A percentile compares a stretch with the other conserved stretches of the same genome.
Evolutionary conservation across 2,113 vertebrate species (phyloP).

Genomic region (Pseudonaja textilis): DNA sequence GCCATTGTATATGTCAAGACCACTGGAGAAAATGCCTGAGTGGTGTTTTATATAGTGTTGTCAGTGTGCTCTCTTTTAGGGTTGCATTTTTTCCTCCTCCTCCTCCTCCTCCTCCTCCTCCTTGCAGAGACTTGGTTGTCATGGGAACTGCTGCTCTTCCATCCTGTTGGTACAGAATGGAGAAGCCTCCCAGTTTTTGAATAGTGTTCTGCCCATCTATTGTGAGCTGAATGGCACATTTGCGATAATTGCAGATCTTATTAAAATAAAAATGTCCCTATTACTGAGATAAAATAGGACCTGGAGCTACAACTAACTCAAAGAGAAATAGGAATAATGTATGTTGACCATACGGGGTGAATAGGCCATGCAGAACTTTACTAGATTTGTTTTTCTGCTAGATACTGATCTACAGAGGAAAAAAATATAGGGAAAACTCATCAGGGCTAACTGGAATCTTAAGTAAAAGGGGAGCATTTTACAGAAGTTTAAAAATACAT

Average conservation of each 20-base stretch:
- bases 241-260: neutral
- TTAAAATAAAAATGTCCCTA: neutral
- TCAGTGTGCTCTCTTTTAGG: conserved; percentile 12
- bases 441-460: neutral
- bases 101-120: conserved; percentile 14
- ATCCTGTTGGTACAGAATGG: conserved; percentile 37
- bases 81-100: conserved; percentile 12
- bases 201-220: neutral
- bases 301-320: neutral
- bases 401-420: neutral
- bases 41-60: neutral
- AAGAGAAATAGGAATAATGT: neutral
- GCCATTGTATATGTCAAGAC: conserved; percentile 56
- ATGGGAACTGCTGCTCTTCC: conserved; percentile 49
- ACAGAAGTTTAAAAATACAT: neutral
- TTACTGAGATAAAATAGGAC: neutral
- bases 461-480: neutral
- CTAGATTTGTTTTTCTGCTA: neutral
- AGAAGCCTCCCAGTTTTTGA: conserved; percentile 9
- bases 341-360: neutral
- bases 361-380: neutral
- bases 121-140: conserved; percentile 42
- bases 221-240: neutral
- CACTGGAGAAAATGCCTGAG: neutral
- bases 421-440: neutral